A percentile compares a stretch with the other conserved stretches of the same genome.
These are phyloP conservation scores for Carduelis carduelis DNA, from an alignment of 2,797 vertebrate species.

Conservation along the genomic window DNA sequence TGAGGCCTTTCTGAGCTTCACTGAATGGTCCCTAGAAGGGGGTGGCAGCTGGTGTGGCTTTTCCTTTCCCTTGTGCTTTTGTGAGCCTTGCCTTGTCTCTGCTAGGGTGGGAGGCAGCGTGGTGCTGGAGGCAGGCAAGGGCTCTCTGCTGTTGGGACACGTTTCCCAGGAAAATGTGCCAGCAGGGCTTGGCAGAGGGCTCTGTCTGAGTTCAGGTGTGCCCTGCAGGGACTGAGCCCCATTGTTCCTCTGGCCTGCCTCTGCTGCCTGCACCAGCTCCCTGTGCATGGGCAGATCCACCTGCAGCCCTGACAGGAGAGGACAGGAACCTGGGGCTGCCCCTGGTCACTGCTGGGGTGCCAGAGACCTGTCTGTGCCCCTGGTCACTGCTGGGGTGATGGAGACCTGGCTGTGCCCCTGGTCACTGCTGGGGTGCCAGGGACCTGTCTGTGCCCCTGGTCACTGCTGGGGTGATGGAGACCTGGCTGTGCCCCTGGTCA, in stretches of 20 bases:
- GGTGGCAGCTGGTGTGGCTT: not conserved
- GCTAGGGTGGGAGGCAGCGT: not conserved
- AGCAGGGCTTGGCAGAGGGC: not conserved
- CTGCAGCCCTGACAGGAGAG: not conserved
- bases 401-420: too few species aligned
- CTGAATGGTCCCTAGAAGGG: not conserved
- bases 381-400: too few species aligned
- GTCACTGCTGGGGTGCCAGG: too few species aligned
- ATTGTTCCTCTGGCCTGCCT: not conserved
- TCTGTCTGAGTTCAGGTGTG: too few species aligned
- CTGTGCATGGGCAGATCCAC: not conserved
- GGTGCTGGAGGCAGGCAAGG: not conserved
- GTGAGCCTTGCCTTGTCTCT: not conserved
- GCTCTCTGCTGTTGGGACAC: rapidly evolving
- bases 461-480: too few species aligned
- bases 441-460: too few species aligned
- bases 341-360: not conserved
- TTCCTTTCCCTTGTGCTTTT: not conserved
- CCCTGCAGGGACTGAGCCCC: rapidly evolving
- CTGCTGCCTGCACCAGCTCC: not conserved
- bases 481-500: too few species aligned
- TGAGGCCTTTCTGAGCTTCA: not conserved
- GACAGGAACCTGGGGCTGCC: not conserved
- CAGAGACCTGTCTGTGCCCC: rapidly evolving
- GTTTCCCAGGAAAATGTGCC: not conserved